Conservation (phyloP, 1,140 invertebrate species). For the Diprion similis region DNA sequence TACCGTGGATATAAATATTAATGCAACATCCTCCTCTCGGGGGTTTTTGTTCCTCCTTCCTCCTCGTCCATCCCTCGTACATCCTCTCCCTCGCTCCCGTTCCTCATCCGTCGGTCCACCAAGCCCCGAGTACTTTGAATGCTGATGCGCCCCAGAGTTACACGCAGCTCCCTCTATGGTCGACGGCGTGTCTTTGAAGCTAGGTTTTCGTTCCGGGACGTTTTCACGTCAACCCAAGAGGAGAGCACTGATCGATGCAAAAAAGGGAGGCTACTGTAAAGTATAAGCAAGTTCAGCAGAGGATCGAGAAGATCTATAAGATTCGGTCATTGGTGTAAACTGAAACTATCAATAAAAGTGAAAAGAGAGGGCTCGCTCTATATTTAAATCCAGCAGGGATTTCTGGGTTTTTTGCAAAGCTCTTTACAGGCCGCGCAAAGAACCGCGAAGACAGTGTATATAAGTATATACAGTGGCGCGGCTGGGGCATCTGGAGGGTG, state of each 20-base stretch:
- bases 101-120: conserved; percentile 45
- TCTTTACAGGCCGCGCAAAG: conserved; percentile 32
- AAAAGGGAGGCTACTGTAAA: no score
- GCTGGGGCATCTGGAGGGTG: conserved; percentile 42
- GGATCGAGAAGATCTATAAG: no score
- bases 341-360: conserved; percentile 1
- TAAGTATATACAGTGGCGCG: conserved; percentile 24
- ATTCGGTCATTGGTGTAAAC: not conserved
- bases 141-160: conserved; percentile 55
- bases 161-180: conserved; percentile 29
- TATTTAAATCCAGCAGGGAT: conserved; percentile 5
- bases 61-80: conserved; percentile 50
- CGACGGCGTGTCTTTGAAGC: no score
- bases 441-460: conserved; percentile 46
- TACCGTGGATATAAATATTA: conserved; percentile 58
- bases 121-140: conserved; percentile 58
- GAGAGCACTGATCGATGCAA: no score
- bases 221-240: no score
- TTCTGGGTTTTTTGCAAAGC: not conserved
- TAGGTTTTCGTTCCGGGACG: no score
- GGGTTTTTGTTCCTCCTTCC: conserved; percentile 60
- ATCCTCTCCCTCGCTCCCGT: conserved; percentile 59
- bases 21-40: conserved; percentile 62
- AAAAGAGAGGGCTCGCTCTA: not conserved
- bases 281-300: no score